A percentile compares a stretch with the other conserved stretches of the same genome.
Conservation (phyloP, 2,888 invertebrate genomes). For the Baccha elongata region DNA sequence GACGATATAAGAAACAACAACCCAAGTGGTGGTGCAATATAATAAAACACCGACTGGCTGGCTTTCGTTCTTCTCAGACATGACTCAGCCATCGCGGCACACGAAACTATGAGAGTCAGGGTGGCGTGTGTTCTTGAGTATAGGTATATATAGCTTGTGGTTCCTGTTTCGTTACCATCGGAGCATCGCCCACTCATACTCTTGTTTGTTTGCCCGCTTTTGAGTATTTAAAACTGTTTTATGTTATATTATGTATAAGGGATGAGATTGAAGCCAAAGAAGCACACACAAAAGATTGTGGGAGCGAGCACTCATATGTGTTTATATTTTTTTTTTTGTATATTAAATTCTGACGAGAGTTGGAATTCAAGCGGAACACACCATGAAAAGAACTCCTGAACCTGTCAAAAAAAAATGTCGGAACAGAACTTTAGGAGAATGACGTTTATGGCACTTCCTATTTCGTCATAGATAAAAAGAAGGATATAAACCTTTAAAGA, state of each 20-base stretch:
- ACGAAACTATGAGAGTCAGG: background rate
- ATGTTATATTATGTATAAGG: background rate
- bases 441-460: conserved; percentile 33
- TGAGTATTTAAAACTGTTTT: conserved; percentile 1
- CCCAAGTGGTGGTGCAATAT: conserved; percentile 7
- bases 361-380: conserved; percentile 9
- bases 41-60: conserved; percentile 14
- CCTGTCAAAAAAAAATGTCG: conserved; percentile 16
- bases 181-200: background rate
- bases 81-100: conserved; percentile 37
- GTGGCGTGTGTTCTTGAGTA: background rate
- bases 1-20: conserved; percentile 46
- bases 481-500: conserved; percentile 21
- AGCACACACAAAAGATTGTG: conserved; percentile 6
- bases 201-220: conserved; percentile 8
- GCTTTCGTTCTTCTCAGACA: background rate
- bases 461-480: conserved; percentile 23
- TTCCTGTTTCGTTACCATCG: conserved; percentile 23
- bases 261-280: conserved; percentile 29
- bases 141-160: conserved; percentile 12
- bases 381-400: conserved; percentile 9
- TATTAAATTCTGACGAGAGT: conserved; percentile 9
- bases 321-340: background rate
- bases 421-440: conserved; percentile 5
- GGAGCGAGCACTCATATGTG: conserved; percentile 5